A percentile compares a stretch with the other conserved stretches of the same genome.
Conservation (phyloP, 2,888 invertebrate species). For the Drosophila austrosaltans region DNA sequence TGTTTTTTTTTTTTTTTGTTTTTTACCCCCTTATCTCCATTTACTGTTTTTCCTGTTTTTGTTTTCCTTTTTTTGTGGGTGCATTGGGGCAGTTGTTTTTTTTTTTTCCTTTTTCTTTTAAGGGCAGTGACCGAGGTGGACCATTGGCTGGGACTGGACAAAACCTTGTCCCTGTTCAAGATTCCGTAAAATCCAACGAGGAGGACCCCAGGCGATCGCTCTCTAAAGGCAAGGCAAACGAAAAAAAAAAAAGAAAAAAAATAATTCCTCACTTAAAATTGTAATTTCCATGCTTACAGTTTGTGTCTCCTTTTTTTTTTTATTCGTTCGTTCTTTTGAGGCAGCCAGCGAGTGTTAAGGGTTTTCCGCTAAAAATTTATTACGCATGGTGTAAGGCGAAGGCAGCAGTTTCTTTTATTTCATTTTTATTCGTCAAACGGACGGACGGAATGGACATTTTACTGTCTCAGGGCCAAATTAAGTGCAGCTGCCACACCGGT, state of each 20-base stretch:
- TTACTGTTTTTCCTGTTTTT: background rate
- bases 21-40: no score
- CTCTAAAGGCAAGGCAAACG: background rate
- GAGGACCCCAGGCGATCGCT: background rate
- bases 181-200: constrained; percentile 8
- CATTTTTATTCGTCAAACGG: constrained; percentile 40
- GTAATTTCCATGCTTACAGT: constrained; percentile 56
- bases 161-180: constrained; percentile 9
- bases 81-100: background rate
- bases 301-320: constrained; percentile 42
- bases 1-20: background rate
- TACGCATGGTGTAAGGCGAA: constrained; percentile 44
- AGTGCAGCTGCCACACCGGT: constrained; percentile 54
- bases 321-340: background rate
- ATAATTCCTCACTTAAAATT: constrained; percentile 58
- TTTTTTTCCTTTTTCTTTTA: background rate
- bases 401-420: constrained; percentile 44
- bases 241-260: background rate
- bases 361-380: constrained; percentile 37
- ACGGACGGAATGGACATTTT: constrained; percentile 46
- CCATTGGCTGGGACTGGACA: background rate
- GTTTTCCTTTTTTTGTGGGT: constrained; percentile 40
- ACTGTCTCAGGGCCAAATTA: constrained; percentile 66
- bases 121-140: constrained; percentile 9
- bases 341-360: constrained; percentile 8